Conservation (phyloP, 2,113 vertebrate species). For the Collichthys lucidus region DNA sequence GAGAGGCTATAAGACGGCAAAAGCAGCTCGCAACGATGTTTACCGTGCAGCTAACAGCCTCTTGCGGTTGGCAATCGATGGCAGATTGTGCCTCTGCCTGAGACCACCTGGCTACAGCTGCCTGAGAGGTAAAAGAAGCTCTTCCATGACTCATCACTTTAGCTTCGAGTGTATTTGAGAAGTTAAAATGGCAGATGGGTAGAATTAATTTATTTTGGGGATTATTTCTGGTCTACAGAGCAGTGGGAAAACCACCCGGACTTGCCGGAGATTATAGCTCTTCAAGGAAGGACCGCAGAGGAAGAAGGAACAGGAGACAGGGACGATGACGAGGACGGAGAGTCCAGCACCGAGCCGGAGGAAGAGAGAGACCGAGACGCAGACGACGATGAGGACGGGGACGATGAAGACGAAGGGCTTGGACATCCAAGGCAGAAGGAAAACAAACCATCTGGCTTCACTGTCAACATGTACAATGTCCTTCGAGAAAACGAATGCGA, state of each 20-base stretch:
- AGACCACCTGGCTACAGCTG: conserved; percentile 87
- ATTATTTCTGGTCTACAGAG: conserved; percentile 73
- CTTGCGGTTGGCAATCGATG: conserved; percentile 89
- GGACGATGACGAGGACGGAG: conserved; percentile 84
- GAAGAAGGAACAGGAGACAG: conserved; percentile 71
- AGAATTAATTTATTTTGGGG: conserved; percentile 2
- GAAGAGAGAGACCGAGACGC: conserved; percentile 90
- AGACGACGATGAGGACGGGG: conserved; percentile 90
- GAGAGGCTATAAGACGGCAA: conserved; percentile 92
- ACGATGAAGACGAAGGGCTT: conserved; percentile 84
- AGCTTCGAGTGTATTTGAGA: conserved; percentile 5
- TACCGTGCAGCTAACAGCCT: conserved; percentile 93
- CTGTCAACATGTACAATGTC: conserved; percentile 87
- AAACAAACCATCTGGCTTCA: conserved; percentile 67
- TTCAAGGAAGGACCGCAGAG: conserved; percentile 81
- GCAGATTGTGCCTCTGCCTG: conserved; percentile 89
- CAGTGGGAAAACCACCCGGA: conserved; percentile 90
- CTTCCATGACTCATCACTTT: conserved; percentile 5
- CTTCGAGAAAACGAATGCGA: conserved; percentile 89
- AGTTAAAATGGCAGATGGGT: not conserved
- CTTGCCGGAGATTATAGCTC: conserved; percentile 84
- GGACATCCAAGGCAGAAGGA: conserved; percentile 48
- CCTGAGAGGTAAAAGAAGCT: conserved; percentile 84
- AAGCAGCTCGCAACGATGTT: conserved; percentile 89
- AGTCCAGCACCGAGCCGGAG: conserved; percentile 90